phyloP scores from a whole-genome alignment of 23 tunicate genomes.

The Trididemnum clinides region DNA sequence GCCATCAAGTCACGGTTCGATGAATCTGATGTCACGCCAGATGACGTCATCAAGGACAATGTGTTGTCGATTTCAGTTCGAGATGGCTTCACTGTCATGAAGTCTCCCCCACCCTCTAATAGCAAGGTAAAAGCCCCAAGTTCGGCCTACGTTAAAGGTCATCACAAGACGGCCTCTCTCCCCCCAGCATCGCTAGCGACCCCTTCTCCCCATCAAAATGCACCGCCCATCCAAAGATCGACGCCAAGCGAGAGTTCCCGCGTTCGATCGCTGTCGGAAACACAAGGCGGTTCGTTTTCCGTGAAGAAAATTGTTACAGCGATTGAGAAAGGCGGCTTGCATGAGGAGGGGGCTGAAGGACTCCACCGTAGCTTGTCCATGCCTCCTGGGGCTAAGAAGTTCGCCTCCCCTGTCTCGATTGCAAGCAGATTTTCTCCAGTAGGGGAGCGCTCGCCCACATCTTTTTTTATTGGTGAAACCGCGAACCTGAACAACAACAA shows the following conservation, averaged over 20 bases:
- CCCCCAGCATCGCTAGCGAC: not conserved
- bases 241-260: not conserved
- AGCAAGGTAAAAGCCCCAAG: not conserved
- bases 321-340: conserved; percentile 50
- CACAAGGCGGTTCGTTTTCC: conserved; percentile 30
- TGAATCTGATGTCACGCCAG: not conserved
- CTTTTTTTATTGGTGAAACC: conserved; percentile 34
- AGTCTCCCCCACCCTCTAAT: conserved; percentile 25
- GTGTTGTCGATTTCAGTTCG: conserved; percentile 30
- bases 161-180: conserved; percentile 51
- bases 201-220: no score
- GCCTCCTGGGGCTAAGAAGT: conserved; percentile 4
- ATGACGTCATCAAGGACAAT: not conserved
- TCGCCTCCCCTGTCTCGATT: conserved; percentile 13
- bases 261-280: conserved; percentile 28
- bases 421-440: conserved; percentile 1
- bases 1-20: conserved; percentile 24
- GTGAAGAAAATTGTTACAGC: conserved; percentile 58
- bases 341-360: not conserved
- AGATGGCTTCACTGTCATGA: conserved; percentile 47
- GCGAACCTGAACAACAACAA: conserved; percentile 44
- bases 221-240: not conserved
- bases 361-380: conserved; percentile 41
- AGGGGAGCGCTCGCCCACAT: conserved; percentile 6
- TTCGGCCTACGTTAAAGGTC: conserved; percentile 39